Evolutionary conservation across 92 coral and sea anemone genomes (phyloP).

Genomic region (Paramuricea clavata): DNA sequence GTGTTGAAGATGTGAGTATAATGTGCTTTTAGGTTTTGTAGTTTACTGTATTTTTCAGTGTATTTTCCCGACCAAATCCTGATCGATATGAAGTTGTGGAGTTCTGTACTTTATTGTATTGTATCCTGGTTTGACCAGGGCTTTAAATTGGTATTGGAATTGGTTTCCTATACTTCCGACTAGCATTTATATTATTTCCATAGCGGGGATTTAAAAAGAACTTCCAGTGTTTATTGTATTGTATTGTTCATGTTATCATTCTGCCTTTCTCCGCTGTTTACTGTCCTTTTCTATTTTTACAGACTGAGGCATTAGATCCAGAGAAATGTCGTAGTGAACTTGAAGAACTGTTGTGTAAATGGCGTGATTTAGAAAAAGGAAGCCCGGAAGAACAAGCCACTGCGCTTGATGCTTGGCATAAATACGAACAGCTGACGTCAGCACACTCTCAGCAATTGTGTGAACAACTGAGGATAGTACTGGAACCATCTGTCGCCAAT

Average conservation of each 20-base stretch:
- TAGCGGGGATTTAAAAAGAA: too few species aligned
- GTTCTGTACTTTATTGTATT: neutral
- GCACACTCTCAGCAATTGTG: slow-evolving; percentile 92
- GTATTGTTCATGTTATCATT: neutral
- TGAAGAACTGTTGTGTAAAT: slow-evolving; percentile 84
- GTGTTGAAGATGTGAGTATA: slow-evolving; percentile 11
- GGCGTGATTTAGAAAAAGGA: slow-evolving; percentile 79
- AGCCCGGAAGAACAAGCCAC: slow-evolving; percentile 73
- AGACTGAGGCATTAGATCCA: slow-evolving; percentile 68
- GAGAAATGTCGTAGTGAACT: slow-evolving; percentile 86
- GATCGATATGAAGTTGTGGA: too few species aligned
- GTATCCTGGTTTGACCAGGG: too few species aligned
- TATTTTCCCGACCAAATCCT: too few species aligned
- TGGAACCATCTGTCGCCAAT: slow-evolving; percentile 94
- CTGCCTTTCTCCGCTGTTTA: neutral
- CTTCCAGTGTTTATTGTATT: too few species aligned
- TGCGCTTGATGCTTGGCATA: slow-evolving; percentile 94
- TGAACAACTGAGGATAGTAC: slow-evolving; percentile 95
- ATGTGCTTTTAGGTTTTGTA: too few species aligned
- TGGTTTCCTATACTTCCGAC: too few species aligned
- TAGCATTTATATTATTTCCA: too few species aligned
- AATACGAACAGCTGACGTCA: slow-evolving; percentile 90
- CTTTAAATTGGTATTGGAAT: too few species aligned
- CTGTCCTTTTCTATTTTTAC: neutral
- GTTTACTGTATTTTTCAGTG: too few species aligned